Conservation (phyloP, 2,888 invertebrate genomes). For the Acronicta leporina region DNA sequence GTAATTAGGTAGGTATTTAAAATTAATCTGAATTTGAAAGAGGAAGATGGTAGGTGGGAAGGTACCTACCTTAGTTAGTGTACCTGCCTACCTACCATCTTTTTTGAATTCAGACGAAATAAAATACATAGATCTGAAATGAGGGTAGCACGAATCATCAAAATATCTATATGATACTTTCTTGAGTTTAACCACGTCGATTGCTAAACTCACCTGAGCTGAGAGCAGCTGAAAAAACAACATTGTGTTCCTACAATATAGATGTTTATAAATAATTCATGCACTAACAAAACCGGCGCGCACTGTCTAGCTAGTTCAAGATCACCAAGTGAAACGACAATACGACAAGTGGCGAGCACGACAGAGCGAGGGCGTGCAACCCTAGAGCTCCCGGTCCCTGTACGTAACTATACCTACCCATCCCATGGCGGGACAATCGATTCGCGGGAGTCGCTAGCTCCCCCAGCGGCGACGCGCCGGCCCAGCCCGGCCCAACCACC, state of each 20-base stretch:
- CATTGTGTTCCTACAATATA: constrained; percentile 50
- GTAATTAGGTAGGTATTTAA: no score
- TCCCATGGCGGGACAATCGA: constrained; percentile 80
- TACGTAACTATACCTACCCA: constrained; percentile 59
- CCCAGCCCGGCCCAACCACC: constrained; percentile 62
- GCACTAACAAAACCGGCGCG: constrained; percentile 62
- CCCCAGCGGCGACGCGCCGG: constrained; percentile 72
- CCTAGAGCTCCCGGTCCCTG: constrained; percentile 53
- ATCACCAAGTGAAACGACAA: constrained; percentile 74
- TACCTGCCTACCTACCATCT: no score
- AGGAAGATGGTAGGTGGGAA: no score
- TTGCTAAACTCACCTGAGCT: constrained; percentile 44
- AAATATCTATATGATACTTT: background rate
- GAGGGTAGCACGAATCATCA: constrained; percentile 45
- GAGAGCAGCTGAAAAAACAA: constrained; percentile 59
- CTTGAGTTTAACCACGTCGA: constrained; percentile 27
- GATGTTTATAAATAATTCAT: constrained; percentile 74
- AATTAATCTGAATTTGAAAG: no score
- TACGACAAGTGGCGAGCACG: constrained; percentile 61
- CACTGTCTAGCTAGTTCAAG: constrained; percentile 69
- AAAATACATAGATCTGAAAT: background rate
- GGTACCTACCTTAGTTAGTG: no score
- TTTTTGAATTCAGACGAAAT: no score
- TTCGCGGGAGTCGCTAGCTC: constrained; percentile 75
- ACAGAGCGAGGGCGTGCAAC: constrained; percentile 75